Evolutionary conservation across 2,888 invertebrate genomes (phyloP).

Genomic region (Drosophila kanekoi): DNA sequence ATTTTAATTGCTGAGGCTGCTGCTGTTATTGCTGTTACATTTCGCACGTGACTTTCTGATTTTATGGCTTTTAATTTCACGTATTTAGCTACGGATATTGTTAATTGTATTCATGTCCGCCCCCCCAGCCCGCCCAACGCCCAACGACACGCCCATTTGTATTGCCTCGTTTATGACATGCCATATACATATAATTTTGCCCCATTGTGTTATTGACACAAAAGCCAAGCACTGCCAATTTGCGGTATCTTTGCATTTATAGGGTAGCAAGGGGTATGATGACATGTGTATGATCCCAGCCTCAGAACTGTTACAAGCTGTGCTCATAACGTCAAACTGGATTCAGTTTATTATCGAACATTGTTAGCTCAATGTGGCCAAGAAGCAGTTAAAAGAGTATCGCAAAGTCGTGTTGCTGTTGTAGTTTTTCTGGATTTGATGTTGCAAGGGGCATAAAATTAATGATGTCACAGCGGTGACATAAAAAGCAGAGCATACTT

Average conservation of each 20-base stretch:
- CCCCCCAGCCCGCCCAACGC: background rate
- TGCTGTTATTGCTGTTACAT: constrained; percentile 61
- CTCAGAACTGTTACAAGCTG: background rate
- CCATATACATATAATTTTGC: constrained; percentile 32
- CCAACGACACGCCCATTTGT: constrained; percentile 1
- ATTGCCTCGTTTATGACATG: constrained; percentile 48
- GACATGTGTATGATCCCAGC: background rate
- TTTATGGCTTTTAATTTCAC: constrained; percentile 83
- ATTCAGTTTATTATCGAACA: no score
- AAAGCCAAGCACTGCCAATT: constrained; percentile 44
- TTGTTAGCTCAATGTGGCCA: background rate
- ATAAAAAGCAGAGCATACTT: constrained; percentile 56
- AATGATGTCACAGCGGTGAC: constrained; percentile 52
- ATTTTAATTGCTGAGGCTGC: constrained; percentile 68
- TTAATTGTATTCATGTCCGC: constrained; percentile 67
- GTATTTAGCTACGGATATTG: constrained; percentile 80
- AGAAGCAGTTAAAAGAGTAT: background rate
- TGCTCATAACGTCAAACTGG: no score
- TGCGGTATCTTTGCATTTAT: constrained; percentile 12
- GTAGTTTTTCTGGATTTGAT: background rate
- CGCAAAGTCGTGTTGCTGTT: background rate
- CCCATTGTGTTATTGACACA: constrained; percentile 54
- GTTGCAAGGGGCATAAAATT: constrained; percentile 33
- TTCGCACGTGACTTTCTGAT: constrained; percentile 81
- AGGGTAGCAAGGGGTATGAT: constrained; percentile 2